Percentiles rank a stretch among this genome's conserved stretches.
phyloP scores from a whole-genome alignment of 2,888 invertebrate species.

The Ectropis crepuscularia region DNA sequence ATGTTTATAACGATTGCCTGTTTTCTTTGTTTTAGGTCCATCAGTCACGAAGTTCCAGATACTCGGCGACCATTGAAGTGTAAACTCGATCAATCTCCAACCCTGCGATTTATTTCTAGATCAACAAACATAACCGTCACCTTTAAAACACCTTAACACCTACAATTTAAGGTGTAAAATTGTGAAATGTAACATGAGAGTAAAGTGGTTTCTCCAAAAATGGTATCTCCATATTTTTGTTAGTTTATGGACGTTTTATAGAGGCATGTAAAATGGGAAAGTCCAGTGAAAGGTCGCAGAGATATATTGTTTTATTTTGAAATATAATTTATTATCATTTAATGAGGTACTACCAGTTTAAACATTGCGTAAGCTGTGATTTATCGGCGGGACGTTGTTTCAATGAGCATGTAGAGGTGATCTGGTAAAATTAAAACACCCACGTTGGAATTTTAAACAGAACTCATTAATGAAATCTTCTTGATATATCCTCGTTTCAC shows the following conservation, averaged over 20 bases:
- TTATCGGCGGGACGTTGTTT: constrained; percentile 39
- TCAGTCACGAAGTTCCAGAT: constrained; percentile 42
- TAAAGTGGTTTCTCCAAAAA: constrained; percentile 12
- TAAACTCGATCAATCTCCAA: constrained; percentile 67
- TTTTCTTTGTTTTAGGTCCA: constrained; percentile 15
- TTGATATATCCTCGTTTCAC: constrained; percentile 18
- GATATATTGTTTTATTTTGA: constrained; percentile 61
- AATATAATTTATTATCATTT: constrained; percentile 51
- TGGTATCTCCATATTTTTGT: constrained; percentile 53
- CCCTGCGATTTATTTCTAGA: constrained; percentile 65
- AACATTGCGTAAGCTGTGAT: constrained; percentile 41
- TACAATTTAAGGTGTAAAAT: constrained; percentile 45
- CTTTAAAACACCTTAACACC: constrained; percentile 30
- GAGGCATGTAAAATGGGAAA: constrained; percentile 67
- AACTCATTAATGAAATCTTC: constrained; percentile 21
- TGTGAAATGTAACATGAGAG: constrained; percentile 30
- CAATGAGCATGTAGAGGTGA: constrained; percentile 24
- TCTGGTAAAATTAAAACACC: constrained; percentile 35
- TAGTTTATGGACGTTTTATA: constrained; percentile 62
- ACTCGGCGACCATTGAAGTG: constrained; percentile 64
- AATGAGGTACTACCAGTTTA: constrained; percentile 47
- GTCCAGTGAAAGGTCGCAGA: constrained; percentile 63
- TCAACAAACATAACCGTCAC: constrained; percentile 40
- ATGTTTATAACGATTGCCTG: not conserved
- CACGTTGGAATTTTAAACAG: constrained; percentile 28